Percentiles rank a stretch among this genome's conserved stretches.
Conservation (phyloP, 2,888 invertebrate species). For the Tineola bisselliella region DNA sequence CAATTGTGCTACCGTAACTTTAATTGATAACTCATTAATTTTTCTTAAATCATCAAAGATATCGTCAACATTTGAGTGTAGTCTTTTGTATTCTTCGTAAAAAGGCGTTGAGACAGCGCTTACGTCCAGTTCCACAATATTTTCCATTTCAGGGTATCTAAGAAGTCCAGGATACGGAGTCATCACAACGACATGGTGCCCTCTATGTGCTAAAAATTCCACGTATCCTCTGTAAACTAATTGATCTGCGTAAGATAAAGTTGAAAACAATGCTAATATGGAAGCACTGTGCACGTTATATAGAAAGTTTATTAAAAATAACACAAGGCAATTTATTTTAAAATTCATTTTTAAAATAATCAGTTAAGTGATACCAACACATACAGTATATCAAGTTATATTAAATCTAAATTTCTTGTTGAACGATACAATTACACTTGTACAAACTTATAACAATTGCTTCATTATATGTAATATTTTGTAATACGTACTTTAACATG, state of each 20-base stretch:
- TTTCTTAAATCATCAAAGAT: conserved; percentile 35
- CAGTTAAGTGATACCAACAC: neutral
- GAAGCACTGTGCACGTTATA: conserved; percentile 32
- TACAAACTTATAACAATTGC: neutral
- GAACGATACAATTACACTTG: neutral
- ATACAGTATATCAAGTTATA: neutral
- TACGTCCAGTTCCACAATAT: conserved; percentile 47
- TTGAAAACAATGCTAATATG: conserved; percentile 49
- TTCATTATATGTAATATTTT: neutral
- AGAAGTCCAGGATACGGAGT: conserved; percentile 55
- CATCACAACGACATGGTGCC: conserved; percentile 50
- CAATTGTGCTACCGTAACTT: conserved; percentile 46
- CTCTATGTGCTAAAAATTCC: conserved; percentile 37
- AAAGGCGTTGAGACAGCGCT: conserved; percentile 39
- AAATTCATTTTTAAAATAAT: conserved; percentile 5
- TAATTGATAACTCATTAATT: conserved; percentile 40
- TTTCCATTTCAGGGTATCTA: conserved; percentile 38
- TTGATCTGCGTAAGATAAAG: conserved; percentile 52
- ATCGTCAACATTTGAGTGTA: conserved; percentile 47
- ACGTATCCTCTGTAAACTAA: conserved; percentile 47
- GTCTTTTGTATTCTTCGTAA: conserved; percentile 45
- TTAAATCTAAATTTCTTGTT: neutral
- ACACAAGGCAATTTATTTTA: conserved; percentile 1
- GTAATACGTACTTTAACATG: neutral
- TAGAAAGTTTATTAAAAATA: conserved; percentile 15